Evolutionary conservation across 1,140 invertebrate genomes (phyloP).

Genomic region (Anastrepha obliqua): DNA sequence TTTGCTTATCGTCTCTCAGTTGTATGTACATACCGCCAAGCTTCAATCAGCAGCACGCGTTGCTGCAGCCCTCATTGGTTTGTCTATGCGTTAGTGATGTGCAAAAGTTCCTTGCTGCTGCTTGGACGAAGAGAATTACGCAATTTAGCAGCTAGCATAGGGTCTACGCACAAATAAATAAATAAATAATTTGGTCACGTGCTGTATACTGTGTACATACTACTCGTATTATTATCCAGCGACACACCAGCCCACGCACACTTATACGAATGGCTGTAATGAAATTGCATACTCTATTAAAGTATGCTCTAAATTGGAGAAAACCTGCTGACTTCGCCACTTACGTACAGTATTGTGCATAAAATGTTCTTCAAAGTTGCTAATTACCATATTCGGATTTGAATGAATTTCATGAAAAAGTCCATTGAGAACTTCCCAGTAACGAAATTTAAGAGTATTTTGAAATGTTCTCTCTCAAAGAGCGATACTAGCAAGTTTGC

Average conservation of each 20-base stretch:
- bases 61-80: neutral
- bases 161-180: slow-evolving; percentile 38
- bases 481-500: too few species aligned
- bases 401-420: too few species aligned
- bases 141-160: slow-evolving; percentile 6
- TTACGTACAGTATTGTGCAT: neutral
- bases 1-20: neutral
- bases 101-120: neutral
- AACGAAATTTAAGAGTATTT: too few species aligned
- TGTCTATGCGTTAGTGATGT: neutral
- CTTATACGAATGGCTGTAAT: neutral
- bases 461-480: too few species aligned
- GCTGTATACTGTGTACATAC: neutral
- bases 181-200: slow-evolving; percentile 53
- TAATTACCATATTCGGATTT: too few species aligned
- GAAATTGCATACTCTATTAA: slow-evolving; percentile 32
- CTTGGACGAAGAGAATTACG: slow-evolving; percentile 30
- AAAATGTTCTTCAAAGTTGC: too few species aligned
- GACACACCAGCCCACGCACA: neutral
- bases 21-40: neutral
- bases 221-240: neutral
- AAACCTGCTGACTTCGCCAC: neutral
- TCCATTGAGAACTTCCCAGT: too few species aligned
- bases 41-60: neutral
- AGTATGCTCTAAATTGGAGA: neutral